A percentile compares a stretch with the other conserved stretches of the same genome.
Conservation (phyloP, 2,888 invertebrate species). For the Cinara cedri region DNA sequence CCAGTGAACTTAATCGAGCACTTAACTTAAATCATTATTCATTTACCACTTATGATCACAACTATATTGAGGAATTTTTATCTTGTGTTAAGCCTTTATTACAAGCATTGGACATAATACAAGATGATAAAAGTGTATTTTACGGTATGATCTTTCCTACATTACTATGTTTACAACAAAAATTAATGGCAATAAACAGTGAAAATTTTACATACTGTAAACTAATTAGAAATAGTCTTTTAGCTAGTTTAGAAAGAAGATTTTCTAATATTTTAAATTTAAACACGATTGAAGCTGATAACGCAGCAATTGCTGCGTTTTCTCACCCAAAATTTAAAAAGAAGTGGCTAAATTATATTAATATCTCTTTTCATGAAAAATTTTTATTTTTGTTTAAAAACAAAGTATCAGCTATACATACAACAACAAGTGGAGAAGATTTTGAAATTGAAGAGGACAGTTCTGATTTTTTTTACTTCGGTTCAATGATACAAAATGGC, state of each 20-base stretch:
- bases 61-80: constrained; percentile 48
- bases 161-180: constrained; percentile 19
- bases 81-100: constrained; percentile 47
- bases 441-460: constrained; percentile 19
- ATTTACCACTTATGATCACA: constrained; percentile 40
- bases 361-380: background rate
- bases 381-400: constrained; percentile 28
- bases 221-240: constrained; percentile 17
- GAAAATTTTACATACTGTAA: constrained; percentile 14
- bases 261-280: constrained; percentile 28
- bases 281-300: constrained; percentile 7
- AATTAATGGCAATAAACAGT: constrained; percentile 10
- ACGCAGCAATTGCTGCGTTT: constrained; percentile 12
- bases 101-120: constrained; percentile 40
- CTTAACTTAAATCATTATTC: constrained; percentile 27
- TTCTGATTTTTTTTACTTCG: constrained; percentile 7
- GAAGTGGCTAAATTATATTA: too few species aligned
- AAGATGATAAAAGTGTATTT: constrained; percentile 24
- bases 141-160: background rate
- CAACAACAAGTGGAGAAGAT: constrained; percentile 21
- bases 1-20: constrained; percentile 23
- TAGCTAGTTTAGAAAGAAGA: constrained; percentile 8
- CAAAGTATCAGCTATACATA: constrained; percentile 11
- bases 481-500: constrained; percentile 14
- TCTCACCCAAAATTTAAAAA: too few species aligned